A percentile compares a stretch with the other conserved stretches of the same genome.
Conservation (phyloP, 1,140 invertebrate species). For the Anagrus nilaparvatae region DNA sequence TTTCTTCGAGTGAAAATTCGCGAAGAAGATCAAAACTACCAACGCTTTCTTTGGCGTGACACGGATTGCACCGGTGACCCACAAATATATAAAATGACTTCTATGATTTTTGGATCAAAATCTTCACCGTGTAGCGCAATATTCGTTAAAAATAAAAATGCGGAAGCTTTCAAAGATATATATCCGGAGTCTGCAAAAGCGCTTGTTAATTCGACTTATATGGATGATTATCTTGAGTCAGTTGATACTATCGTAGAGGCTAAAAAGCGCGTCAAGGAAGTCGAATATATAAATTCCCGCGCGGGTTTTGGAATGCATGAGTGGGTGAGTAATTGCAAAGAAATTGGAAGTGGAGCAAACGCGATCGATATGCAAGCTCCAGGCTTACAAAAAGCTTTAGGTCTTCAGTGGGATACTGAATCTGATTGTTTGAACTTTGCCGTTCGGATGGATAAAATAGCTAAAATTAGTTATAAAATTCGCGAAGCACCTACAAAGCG, state of each 20-base stretch:
- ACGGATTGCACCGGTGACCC: background rate
- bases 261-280: no score
- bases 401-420: background rate
- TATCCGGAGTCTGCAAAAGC: background rate
- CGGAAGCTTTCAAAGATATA: background rate
- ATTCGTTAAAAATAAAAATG: constrained; percentile 22
- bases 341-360: background rate
- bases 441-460: background rate
- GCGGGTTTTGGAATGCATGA: constrained; percentile 7
- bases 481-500: no score
- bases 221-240: background rate
- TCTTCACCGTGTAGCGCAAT: constrained; percentile 24
- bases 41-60: constrained; percentile 13
- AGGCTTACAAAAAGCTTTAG: background rate
- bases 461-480: no score
- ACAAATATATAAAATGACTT: constrained; percentile 22
- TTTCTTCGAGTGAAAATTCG: background rate
- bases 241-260: background rate
- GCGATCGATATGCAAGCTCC: background rate
- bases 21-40: constrained; percentile 1
- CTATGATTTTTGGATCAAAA: constrained; percentile 26
- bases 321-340: constrained; percentile 1
- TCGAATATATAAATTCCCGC: background rate
- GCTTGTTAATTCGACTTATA: no score
- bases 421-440: background rate